phyloP scores from a whole-genome alignment of 2,888 invertebrate species.

The Leucania comma region DNA sequence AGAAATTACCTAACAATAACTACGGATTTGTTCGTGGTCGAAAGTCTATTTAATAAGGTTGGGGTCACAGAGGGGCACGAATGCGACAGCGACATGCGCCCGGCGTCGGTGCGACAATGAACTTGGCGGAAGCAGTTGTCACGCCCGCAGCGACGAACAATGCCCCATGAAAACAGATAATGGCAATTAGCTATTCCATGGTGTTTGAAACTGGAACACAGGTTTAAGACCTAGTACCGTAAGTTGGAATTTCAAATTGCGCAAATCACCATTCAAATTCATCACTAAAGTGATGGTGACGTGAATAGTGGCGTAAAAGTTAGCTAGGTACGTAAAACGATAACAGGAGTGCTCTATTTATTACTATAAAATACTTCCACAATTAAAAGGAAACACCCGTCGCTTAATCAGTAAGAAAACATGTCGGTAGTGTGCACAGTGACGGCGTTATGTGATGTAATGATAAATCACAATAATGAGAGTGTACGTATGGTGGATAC shows the following conservation, averaged over 20 bases:
- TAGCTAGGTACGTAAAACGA: not conserved
- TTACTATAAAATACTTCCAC: constrained; percentile 14
- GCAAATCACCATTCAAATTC: constrained; percentile 2
- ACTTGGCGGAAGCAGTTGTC: constrained; percentile 89
- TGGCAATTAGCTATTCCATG: constrained; percentile 74
- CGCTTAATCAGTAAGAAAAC: constrained; percentile 53
- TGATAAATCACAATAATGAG: constrained; percentile 49
- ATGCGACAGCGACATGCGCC: constrained; percentile 61
- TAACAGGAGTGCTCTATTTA: constrained; percentile 4
- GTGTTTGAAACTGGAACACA: constrained; percentile 58
- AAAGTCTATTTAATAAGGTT: constrained; percentile 68
- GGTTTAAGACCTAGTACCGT: constrained; percentile 37
- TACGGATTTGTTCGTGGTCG: constrained; percentile 14
- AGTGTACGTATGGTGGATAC: constrained; percentile 65
- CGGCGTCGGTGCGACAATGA: constrained; percentile 85
- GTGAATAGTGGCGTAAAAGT: not conserved
- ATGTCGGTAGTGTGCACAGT: constrained; percentile 27
- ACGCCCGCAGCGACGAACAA: constrained; percentile 87
- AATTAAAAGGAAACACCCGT: constrained; percentile 25
- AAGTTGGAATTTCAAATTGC: constrained; percentile 6
- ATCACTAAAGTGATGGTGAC: not conserved
- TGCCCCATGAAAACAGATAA: constrained; percentile 80
- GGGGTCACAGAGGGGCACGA: constrained; percentile 71
- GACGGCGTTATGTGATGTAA: constrained; percentile 49
- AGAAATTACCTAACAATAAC: not conserved